Evolutionary conservation across 2,888 invertebrate genomes (phyloP).

Genomic region (Apodemia duryi): DNA sequence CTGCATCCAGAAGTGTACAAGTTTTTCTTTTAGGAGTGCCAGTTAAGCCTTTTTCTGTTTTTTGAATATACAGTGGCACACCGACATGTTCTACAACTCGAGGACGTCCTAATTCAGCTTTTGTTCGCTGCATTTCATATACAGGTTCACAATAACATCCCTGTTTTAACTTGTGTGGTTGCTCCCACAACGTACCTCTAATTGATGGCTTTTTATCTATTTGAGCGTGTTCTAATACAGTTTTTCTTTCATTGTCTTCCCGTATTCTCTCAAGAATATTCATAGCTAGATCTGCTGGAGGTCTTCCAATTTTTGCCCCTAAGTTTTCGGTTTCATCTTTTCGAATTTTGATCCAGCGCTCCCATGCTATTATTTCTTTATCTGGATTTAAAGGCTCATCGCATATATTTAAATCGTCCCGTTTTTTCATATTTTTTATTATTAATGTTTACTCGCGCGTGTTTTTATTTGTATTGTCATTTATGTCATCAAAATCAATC

Average conservation of each 20-base stretch:
- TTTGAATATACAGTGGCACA: conserved; percentile 51
- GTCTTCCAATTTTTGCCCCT: conserved; percentile 39
- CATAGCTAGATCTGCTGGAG: conserved; percentile 58
- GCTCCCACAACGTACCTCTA: conserved; percentile 53
- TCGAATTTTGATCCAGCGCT: conserved; percentile 62
- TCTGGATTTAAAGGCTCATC: conserved; percentile 44
- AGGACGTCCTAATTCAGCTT: conserved; percentile 52
- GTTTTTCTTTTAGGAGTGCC: conserved; percentile 42
- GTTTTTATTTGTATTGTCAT: too few relatives aligned
- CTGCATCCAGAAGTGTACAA: conserved; percentile 42
- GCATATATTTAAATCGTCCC: conserved; percentile 27
- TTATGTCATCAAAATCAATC: too few relatives aligned
- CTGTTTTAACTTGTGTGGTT: conserved; percentile 51
- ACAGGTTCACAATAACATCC: conserved; percentile 49
- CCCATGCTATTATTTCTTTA: conserved; percentile 56
- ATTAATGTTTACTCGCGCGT: neutral
- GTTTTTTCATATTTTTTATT: conserved; percentile 26
- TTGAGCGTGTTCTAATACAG: conserved; percentile 55
- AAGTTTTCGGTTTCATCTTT: conserved; percentile 50
- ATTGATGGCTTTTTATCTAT: conserved; percentile 43
- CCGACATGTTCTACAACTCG: conserved; percentile 53
- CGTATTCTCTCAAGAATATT: conserved; percentile 51
- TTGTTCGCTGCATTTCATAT: conserved; percentile 56
- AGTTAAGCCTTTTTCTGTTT: conserved; percentile 50
- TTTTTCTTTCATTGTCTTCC: conserved; percentile 56